Evolutionary conservation across 1,140 invertebrate genomes (phyloP), one percentile per base, ranked within the genome.

Genomic region (Bombus terrestris): DNA sequence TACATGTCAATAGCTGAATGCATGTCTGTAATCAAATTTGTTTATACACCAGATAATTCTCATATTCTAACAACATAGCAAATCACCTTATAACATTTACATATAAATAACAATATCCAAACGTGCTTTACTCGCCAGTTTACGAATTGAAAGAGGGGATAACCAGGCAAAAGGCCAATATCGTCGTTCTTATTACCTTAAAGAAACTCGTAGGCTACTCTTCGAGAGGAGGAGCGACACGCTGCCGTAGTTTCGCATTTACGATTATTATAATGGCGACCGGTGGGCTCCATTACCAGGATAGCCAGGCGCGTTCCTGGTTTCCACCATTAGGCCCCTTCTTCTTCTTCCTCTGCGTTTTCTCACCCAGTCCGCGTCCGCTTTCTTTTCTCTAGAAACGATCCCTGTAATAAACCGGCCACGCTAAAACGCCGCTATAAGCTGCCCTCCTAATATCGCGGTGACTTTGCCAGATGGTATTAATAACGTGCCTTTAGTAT

Each of bases 221-320:
- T 53, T 53, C 22, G 73, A 53, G 72, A 32, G 43, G 73, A 22
- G 41, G 39, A 25, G 41, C 73, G 78, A 82, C 75, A 83, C 75
- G 59, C n/a, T 37, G 64, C 57, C 64, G 78, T 79, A 89, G 81
- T 74, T 81, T 76, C 68, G 77, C 88, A 89, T 86, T 89, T 87
- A 86, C 88, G 86, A 89, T 90, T 90, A 89, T 89, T 90, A 81
- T 82, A 89, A 90, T 83, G 64, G 39, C 77, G 41, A 69, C 62
- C 88, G 86, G 62, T 39, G 83, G 66, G 53, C 37, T 66, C 77
- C 72, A 89, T 89, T 89, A 89, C 35, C 59, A 53, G 68, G 84
- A 83, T 84, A 47, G 80, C 68, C 83, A 53, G 25, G 2, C 53
- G 69, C 59, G 79, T 76, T 81, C 69, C 78, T 64, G 79, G 78